phyloP scores from a whole-genome alignment of 1,140 invertebrate genomes.

The Drosophila bocki region DNA sequence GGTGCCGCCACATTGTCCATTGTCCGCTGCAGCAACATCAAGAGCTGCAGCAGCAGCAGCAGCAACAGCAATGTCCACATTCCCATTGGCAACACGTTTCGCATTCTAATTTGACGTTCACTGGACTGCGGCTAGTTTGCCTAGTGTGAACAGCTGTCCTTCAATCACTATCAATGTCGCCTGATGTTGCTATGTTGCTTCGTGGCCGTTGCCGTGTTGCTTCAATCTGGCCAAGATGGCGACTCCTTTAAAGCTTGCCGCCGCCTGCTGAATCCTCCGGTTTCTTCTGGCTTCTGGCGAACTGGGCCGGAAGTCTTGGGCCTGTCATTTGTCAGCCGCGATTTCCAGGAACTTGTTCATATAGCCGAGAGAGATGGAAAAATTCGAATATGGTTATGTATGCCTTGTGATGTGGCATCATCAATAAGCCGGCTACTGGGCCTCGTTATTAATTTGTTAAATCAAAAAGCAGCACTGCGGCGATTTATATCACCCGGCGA shows the following conservation, averaged over 20 bases:
- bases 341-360: slow-evolving; percentile 62
- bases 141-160: slow-evolving; percentile 82
- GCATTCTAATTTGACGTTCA: slow-evolving; percentile 84
- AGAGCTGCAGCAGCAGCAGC: slow-evolving; percentile 5
- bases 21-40: slow-evolving; percentile 49
- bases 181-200: slow-evolving; percentile 38
- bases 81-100: slow-evolving; percentile 80
- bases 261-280: slow-evolving; percentile 41
- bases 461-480: slow-evolving; percentile 73
- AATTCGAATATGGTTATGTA: slow-evolving; percentile 19
- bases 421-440: slow-evolving; percentile 78
- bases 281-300: slow-evolving; percentile 57
- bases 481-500: slow-evolving; percentile 73
- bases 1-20: slow-evolving; percentile 78
- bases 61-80: slow-evolving; percentile 34
- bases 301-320: slow-evolving; percentile 76
- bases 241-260: slow-evolving; percentile 65
- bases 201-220: slow-evolving; percentile 33
- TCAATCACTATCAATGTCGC: slow-evolving; percentile 80
- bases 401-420: slow-evolving; percentile 61
- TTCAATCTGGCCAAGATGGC: slow-evolving; percentile 81
- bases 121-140: slow-evolving; percentile 43
- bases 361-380: slow-evolving; percentile 5
- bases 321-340: slow-evolving; percentile 75
- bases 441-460: slow-evolving; percentile 82